phyloP scores from a whole-genome alignment of 37 sponge, comb jelly and placozoan genomes.

The Beroe forskalii region DNA sequence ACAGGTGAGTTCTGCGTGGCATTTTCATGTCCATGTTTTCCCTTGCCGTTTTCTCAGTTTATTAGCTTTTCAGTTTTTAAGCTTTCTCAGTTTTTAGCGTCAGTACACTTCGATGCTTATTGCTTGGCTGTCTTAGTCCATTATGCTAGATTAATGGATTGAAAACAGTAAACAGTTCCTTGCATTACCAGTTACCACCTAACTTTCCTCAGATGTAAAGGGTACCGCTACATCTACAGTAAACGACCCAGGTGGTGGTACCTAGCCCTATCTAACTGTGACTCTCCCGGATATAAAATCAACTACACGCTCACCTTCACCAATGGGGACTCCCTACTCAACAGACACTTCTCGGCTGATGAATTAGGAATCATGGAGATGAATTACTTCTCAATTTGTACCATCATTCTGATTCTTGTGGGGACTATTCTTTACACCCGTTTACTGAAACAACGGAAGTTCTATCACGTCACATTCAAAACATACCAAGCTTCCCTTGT shows the following conservation, averaged over 20 bases:
- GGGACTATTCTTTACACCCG: not conserved
- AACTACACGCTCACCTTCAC: constrained; percentile 20
- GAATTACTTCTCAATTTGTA: not conserved
- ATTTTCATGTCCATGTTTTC: too few species aligned
- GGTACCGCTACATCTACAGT: not conserved
- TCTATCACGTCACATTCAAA: constrained; percentile 42
- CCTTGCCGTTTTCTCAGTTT: too few species aligned
- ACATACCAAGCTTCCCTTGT: not conserved
- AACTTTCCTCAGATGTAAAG: constrained; percentile 6
- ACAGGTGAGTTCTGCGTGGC: too few species aligned
- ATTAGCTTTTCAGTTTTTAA: too few species aligned
- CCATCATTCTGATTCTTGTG: not conserved
- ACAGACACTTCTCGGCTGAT: constrained; percentile 40
- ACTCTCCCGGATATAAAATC: not conserved
- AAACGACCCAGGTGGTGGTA: constrained; percentile 36
- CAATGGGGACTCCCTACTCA: not conserved
- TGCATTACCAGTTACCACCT: too few species aligned
- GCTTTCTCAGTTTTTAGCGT: too few species aligned
- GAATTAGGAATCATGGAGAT: constrained; percentile 23
- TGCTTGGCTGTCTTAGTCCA: too few species aligned
- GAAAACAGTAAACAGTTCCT: too few species aligned
- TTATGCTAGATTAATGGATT: too few species aligned
- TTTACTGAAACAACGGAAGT: not conserved
- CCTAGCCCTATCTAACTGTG: constrained; percentile 16
- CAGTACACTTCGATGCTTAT: too few species aligned